Base-by-base conservation (phyloP, 2,113 vertebrate genomes). In the Pachycephala philippinensis region DNA sequence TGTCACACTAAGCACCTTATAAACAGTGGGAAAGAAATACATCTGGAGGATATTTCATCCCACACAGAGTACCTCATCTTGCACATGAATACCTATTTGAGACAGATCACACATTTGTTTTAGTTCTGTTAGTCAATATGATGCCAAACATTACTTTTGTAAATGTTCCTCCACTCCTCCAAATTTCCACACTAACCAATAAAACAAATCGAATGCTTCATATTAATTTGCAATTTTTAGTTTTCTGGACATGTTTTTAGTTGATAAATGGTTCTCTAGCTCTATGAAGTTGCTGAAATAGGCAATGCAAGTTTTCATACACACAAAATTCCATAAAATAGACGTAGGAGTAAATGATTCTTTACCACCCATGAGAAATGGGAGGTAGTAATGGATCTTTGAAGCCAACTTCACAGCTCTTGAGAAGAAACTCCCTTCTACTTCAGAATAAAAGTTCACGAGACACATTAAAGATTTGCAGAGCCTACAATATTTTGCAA, bases 321-420 rank as follows among this genome's bases (percentile, higher is more conserved):
- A 47, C 23, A 44, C 4, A 65, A 74, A 70, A 42, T 54, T 50
- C 42, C 33, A 37, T 57, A 52, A 28, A 79, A 76, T 5, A 52
- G 54, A 37, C 4, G 37, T 2, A 50, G 10, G 22, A 57, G 26
- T 30, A 15, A 27, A 47, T 77, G 6, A 54, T 50, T 78, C 20
- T 66, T 84, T 35, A 39, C 9, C 30, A 17, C 7, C 5, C 56
- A 52, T n/a, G 31, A 56, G 53, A 45, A 78, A 21, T 20, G 17
- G 2, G 8, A 59, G 13, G 21, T 19, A 71, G n/a, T 13, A 83
- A 53, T 0, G 0, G 17, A 64, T 56, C 33, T 88, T 39, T 45
- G 28, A 92, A 85, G 57, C 3, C 33, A 75, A 7, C 17, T 87
- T 77, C 23, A 54, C 15, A 57, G 31, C 15, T 56, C 40, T 35